Evolutionary conservation across 2,113 vertebrate genomes (phyloP).

Genomic region (Zapornia atra): DNA sequence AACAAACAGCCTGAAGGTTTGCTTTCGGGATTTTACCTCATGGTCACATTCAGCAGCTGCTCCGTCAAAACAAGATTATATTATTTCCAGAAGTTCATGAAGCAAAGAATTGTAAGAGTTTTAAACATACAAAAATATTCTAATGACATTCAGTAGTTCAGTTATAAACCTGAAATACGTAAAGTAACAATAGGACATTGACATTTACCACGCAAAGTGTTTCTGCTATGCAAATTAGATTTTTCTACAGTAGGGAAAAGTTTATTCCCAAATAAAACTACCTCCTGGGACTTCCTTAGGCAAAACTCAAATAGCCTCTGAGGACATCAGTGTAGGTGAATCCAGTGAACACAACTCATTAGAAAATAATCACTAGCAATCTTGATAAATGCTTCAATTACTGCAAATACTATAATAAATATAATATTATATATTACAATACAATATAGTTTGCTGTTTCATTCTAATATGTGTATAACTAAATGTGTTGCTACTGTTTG

Average conservation of each 20-base stretch:
- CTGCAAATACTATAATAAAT: too few relatives aligned
- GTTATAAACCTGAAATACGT: neutral
- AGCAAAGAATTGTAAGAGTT: slow-evolving; percentile 3
- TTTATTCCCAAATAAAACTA: neutral
- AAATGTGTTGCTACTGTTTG: neutral
- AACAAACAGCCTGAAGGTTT: neutral
- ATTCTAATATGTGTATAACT: neutral
- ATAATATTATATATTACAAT: too few relatives aligned
- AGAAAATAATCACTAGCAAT: neutral
- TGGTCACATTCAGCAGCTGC: neutral
- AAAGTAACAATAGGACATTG: neutral
- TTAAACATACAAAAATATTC: neutral
- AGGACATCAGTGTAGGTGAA: neutral
- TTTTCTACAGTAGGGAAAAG: neutral
- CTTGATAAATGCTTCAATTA: neutral
- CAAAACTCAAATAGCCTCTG: neutral
- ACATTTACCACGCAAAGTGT: neutral
- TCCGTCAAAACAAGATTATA: neutral
- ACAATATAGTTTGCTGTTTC: neutral
- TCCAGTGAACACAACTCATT: neutral
- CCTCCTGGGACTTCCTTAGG: neutral
- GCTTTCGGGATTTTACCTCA: neutral
- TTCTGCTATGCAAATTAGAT: neutral
- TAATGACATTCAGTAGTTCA: neutral
- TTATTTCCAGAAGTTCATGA: slow-evolving; percentile 20